These are phyloP conservation scores for Agelaius phoeniceus DNA, from an alignment of 2,113 vertebrate species.

Conservation along the genomic window DNA sequence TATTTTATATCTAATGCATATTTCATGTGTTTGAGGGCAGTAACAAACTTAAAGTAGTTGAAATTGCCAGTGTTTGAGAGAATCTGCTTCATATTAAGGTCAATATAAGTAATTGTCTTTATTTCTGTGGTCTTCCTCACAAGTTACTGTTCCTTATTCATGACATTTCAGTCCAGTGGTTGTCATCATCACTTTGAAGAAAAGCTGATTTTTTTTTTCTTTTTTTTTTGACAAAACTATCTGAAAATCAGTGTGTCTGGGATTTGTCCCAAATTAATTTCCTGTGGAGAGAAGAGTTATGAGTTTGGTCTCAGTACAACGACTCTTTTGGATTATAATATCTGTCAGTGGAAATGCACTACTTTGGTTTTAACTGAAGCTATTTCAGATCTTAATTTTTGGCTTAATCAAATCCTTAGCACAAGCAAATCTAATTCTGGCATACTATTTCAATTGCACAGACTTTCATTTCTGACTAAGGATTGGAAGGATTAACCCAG, in stretches of 20 bases:
- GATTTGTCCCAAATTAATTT: conserved; percentile 33
- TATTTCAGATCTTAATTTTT: conserved; percentile 58
- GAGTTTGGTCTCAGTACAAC: background rate
- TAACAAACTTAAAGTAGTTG: background rate
- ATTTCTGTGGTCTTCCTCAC: background rate
- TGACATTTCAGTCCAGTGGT: background rate
- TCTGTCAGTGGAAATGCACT: background rate
- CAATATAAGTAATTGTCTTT: background rate
- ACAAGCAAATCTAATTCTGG: conserved; percentile 41
- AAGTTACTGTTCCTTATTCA: background rate
- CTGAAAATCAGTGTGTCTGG: background rate
- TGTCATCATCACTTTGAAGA: background rate
- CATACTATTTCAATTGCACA: conserved; percentile 30
- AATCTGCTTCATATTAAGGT: background rate
- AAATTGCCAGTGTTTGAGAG: background rate
- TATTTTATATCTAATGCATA: background rate
- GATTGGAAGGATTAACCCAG: conserved; percentile 53
- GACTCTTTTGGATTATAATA: background rate
- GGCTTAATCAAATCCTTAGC: conserved; percentile 17
- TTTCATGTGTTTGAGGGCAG: background rate
- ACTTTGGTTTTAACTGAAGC: conserved; percentile 21
- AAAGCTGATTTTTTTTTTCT: background rate
- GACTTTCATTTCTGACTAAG: conserved; percentile 40
- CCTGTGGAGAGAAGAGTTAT: background rate
- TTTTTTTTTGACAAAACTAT: background rate